These are phyloP conservation scores for Stomatorhinus ivindoensis DNA, from an alignment of 2,113 vertebrate genomes.

Conservation along the genomic window DNA sequence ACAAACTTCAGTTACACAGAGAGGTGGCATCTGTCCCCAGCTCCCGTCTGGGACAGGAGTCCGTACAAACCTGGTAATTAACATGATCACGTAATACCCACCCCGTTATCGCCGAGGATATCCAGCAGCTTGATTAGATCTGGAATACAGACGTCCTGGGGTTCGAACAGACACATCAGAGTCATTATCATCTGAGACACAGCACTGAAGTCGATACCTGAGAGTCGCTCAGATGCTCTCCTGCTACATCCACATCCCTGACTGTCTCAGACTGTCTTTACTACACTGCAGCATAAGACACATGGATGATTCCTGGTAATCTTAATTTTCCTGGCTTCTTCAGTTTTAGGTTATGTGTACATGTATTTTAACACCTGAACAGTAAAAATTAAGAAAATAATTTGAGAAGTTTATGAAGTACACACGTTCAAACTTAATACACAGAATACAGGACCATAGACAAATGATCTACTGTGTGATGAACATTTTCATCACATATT, in stretches of 20 bases:
- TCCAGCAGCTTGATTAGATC: slow-evolving; percentile 97
- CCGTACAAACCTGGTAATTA: background rate
- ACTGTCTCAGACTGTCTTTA: background rate
- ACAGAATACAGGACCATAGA: background rate
- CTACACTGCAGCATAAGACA: background rate
- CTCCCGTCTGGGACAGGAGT: background rate
- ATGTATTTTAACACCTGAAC: background rate
- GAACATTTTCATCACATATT: background rate
- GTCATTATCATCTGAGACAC: background rate
- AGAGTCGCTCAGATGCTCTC: background rate
- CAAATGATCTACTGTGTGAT: background rate
- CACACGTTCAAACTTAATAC: background rate
- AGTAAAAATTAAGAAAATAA: background rate
- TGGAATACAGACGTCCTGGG: slow-evolving; percentile 92
- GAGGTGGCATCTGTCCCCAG: background rate
- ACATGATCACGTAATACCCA: slow-evolving; percentile 50
- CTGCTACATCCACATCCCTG: background rate
- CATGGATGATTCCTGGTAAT: background rate
- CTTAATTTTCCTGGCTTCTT: background rate
- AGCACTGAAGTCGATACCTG: background rate
- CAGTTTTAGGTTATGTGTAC: background rate
- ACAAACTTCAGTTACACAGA: background rate
- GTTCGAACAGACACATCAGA: slow-evolving; percentile 16
- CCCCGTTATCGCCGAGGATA: slow-evolving; percentile 95
- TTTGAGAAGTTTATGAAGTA: background rate